A percentile compares a stretch with the other conserved stretches of the same genome.
Evolutionary conservation across 1,140 invertebrate species (phyloP).

Genomic region (Caenorhabditis inopinata): DNA sequence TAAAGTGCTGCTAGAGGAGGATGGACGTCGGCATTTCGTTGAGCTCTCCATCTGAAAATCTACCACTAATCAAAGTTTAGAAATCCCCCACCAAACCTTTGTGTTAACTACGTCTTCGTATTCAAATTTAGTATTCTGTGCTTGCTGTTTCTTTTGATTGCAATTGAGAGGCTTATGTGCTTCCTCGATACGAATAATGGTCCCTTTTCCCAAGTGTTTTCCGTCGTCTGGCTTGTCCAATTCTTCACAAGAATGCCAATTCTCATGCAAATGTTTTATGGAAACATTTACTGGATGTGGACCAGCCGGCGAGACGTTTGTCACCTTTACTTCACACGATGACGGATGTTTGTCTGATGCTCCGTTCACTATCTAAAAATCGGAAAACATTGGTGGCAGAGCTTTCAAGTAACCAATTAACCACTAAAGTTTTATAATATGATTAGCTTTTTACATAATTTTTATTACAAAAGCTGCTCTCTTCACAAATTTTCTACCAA

Average conservation of each 20-base stretch:
- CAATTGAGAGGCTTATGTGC: conserved; percentile 16
- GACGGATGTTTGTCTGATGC: conserved; percentile 22
- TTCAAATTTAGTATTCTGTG: not conserved
- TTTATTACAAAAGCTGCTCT: no score
- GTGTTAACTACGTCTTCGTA: conserved; percentile 26
- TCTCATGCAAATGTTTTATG: conserved; percentile 7
- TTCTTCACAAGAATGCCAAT: conserved; percentile 25
- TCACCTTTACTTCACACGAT: conserved; percentile 15
- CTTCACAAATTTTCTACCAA: no score
- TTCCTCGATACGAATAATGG: conserved; percentile 4
- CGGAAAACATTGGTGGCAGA: not conserved
- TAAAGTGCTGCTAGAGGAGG: not conserved
- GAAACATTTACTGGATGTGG: conserved; percentile 18
- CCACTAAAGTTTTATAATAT: no score
- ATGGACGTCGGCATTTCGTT: not conserved
- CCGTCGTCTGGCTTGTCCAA: conserved; percentile 25
- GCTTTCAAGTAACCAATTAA: no score
- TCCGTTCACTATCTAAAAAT: conserved; percentile 20
- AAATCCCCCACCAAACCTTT: not conserved
- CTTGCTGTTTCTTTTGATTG: conserved; percentile 1
- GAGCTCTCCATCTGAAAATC: conserved; percentile 11
- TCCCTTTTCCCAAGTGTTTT: conserved; percentile 26
- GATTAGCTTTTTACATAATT: no score
- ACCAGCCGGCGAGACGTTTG: conserved; percentile 19
- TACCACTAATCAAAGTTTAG: no score